phyloP scores from a whole-genome alignment of 2,888 invertebrate species.

The Hirtodrosophila confusa region DNA sequence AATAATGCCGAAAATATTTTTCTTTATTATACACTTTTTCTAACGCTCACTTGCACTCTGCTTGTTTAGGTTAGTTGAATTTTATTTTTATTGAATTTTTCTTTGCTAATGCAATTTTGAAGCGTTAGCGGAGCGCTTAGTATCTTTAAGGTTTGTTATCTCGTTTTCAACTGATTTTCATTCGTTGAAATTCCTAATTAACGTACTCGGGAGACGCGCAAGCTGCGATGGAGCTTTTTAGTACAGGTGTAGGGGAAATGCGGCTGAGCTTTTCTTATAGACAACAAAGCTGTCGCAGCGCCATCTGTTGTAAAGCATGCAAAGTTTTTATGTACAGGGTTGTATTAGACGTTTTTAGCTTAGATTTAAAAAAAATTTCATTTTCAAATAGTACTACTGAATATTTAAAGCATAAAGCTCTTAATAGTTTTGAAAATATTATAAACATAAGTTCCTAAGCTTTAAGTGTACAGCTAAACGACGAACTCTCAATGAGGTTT shows the following conservation, averaged over 20 bases:
- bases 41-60: conserved; percentile 41
- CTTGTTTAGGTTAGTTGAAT: conserved; percentile 25
- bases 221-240: conserved; percentile 61
- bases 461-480: no score
- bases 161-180: conserved; percentile 82
- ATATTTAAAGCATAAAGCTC: no score
- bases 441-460: no score
- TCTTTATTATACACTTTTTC: conserved; percentile 24
- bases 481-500: no score
- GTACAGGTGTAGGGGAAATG: conserved; percentile 57
- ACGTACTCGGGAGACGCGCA: conserved; percentile 57
- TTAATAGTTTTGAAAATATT: no score
- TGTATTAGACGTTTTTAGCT: no score
- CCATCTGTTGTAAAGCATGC: conserved; percentile 37
- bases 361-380: not conserved
- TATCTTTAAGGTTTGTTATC: conserved; percentile 81
- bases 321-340: not conserved
- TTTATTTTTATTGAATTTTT: conserved; percentile 25
- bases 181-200: conserved; percentile 76
- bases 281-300: conserved; percentile 23
- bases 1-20: conserved; percentile 36
- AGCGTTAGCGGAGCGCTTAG: conserved; percentile 49
- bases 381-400: not conserved
- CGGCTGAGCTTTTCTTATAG: conserved; percentile 31
- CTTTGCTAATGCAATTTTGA: conserved; percentile 29